Conservation (phyloP, 2,888 invertebrate genomes). For the Hipparchia sbordonii region DNA sequence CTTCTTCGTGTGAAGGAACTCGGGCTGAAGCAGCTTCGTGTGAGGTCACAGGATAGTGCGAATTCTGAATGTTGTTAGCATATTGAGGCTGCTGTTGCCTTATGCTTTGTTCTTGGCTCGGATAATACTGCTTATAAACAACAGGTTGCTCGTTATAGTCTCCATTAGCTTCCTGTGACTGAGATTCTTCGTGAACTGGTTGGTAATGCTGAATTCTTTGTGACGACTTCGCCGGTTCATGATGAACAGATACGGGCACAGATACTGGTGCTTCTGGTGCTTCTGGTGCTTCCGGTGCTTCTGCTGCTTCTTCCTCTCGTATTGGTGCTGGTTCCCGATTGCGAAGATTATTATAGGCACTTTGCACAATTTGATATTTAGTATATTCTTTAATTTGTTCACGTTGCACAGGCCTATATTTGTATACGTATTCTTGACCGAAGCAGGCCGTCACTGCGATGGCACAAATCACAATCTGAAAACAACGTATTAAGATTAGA, state of each 20-base stretch:
- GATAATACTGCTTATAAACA: slow-evolving; percentile 45
- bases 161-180: slow-evolving; percentile 56
- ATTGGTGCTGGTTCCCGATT: slow-evolving; percentile 58
- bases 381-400: slow-evolving; percentile 57
- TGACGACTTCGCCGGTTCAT: slow-evolving; percentile 56
- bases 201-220: slow-evolving; percentile 60
- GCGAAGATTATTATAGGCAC: slow-evolving; percentile 37
- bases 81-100: slow-evolving; percentile 36
- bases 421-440: slow-evolving; percentile 60
- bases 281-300: not conserved
- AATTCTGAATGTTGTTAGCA: slow-evolving; percentile 36
- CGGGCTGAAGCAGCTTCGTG: slow-evolving; percentile 50
- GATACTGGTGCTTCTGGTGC: slow-evolving; percentile 36
- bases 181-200: slow-evolving; percentile 54
- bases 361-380: slow-evolving; percentile 53
- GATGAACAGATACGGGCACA: slow-evolving; percentile 28
- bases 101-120: slow-evolving; percentile 38
- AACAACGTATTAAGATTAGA: slow-evolving; percentile 33
- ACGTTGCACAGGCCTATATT: slow-evolving; percentile 54
- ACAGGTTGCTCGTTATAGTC: slow-evolving; percentile 53
- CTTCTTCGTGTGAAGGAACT: slow-evolving; percentile 46
- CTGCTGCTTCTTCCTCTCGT: slow-evolving; percentile 52
- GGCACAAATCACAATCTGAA: slow-evolving; percentile 63
- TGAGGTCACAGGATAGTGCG: slow-evolving; percentile 49
- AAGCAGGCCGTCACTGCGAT: slow-evolving; percentile 51